Conservation (phyloP, 92 coral and sea anemone species). For the Scolanthus callimorphus region DNA sequence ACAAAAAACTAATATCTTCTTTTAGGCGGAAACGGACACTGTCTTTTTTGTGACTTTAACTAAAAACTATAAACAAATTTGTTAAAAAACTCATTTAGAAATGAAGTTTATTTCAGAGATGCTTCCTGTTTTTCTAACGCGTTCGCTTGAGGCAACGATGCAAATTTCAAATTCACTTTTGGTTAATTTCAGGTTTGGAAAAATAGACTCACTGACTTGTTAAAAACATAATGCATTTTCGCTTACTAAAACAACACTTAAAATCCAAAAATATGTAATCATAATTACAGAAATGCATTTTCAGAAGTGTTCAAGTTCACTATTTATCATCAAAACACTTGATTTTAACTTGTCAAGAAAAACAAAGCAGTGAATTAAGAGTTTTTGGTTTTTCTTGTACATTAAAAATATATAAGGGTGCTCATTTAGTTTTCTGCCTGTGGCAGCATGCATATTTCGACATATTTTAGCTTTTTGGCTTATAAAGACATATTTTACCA, state of each 20-base stretch:
- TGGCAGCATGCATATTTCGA: too few species aligned
- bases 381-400: background rate
- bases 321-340: background rate
- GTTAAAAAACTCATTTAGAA: background rate
- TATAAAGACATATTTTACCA: too few species aligned
- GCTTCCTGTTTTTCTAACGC: conserved; percentile 1
- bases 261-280: background rate
- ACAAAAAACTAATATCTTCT: background rate
- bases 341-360: background rate
- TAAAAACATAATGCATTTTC: background rate
- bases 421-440: too few species aligned
- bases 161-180: background rate
- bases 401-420: too few species aligned
- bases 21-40: background rate
- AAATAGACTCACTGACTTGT: background rate
- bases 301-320: background rate
- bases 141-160: background rate
- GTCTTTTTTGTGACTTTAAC: background rate
- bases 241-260: background rate
- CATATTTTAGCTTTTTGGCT: too few species aligned
- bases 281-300: background rate
- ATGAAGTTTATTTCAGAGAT: background rate
- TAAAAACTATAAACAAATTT: conserved; percentile 7
- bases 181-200: background rate
- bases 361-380: background rate